Conservation (phyloP, 2,888 invertebrate genomes). For the Encarsia formosa region DNA sequence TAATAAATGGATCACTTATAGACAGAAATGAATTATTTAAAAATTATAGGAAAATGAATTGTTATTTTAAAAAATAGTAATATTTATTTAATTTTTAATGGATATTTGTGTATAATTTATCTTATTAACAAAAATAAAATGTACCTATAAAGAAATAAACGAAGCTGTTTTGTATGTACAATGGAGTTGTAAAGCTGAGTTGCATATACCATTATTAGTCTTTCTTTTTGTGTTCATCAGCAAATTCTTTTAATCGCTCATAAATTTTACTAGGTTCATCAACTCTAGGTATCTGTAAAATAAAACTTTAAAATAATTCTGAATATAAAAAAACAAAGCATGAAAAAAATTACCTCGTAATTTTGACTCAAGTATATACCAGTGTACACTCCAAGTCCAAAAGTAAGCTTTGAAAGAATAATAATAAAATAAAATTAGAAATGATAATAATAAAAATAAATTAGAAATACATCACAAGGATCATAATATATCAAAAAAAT, state of each 20-base stretch:
- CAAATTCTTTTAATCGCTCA: conserved; percentile 65
- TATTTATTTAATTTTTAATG: conserved; percentile 3
- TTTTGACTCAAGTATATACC: conserved; percentile 73
- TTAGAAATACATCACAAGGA: too few relatives aligned
- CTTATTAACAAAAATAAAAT: conserved; percentile 11
- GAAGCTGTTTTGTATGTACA: conserved; percentile 11
- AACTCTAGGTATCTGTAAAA: conserved; percentile 74
- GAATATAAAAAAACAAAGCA: background rate
- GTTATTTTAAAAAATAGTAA: conserved; percentile 3
- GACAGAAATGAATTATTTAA: background rate
- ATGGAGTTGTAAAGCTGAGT: conserved; percentile 15
- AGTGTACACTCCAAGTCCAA: conserved; percentile 66
- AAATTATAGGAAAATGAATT: conserved; percentile 16
- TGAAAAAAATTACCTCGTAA: conserved; percentile 59
- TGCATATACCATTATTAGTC: conserved; percentile 38
- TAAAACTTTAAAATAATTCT: background rate
- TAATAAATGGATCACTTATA: too few relatives aligned
- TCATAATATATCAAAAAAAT: background rate
- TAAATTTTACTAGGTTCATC: conserved; percentile 75
- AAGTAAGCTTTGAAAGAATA: conserved; percentile 68
- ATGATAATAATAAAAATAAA: too few relatives aligned
- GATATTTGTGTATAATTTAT: conserved; percentile 2
- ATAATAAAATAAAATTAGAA: too few relatives aligned
- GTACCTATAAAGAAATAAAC: conserved; percentile 9
- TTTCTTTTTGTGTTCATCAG: conserved; percentile 64